A percentile compares a stretch with the other conserved stretches of the same genome.
Evolutionary conservation across 2,797 vertebrate species (phyloP).

Genomic region (Clarias fuscus): DNA sequence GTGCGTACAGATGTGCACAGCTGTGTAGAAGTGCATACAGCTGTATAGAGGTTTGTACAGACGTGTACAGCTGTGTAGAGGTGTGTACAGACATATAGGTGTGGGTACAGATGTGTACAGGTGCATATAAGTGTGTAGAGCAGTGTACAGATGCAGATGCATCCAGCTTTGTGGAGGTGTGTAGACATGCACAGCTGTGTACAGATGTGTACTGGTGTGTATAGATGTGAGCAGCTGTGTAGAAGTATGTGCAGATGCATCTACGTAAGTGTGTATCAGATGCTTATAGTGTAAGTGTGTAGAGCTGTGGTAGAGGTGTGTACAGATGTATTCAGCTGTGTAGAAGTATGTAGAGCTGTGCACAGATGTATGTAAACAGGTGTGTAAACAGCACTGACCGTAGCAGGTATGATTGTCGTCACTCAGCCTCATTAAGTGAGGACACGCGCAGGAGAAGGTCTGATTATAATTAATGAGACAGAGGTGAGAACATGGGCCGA

Average conservation of each 20-base stretch:
- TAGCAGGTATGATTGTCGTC: conserved; percentile 87
- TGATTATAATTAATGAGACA: conserved; percentile 96
- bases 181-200: background rate
- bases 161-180: background rate
- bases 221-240: background rate
- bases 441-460: conserved; percentile 88
- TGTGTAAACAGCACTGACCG: conserved; percentile 68
- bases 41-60: background rate
- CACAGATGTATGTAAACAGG: background rate
- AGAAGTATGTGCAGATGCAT: background rate
- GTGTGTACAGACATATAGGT: background rate
- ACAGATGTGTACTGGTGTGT: background rate
- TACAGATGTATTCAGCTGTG: background rate
- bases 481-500: conserved; percentile 89
- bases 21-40: background rate
- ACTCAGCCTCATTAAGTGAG: conserved; percentile 92
- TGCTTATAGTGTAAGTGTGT: background rate
- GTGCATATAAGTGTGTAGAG: background rate
- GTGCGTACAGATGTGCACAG: background rate
- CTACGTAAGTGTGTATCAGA: background rate
- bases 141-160: background rate
- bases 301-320: background rate
- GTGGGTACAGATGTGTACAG: background rate
- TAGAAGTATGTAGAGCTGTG: background rate
- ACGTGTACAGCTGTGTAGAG: background rate